Percentiles rank a stretch among this genome's conserved stretches.
Conservation (phyloP, 2,888 invertebrate species). For the Tuberolachnus salignus region DNA sequence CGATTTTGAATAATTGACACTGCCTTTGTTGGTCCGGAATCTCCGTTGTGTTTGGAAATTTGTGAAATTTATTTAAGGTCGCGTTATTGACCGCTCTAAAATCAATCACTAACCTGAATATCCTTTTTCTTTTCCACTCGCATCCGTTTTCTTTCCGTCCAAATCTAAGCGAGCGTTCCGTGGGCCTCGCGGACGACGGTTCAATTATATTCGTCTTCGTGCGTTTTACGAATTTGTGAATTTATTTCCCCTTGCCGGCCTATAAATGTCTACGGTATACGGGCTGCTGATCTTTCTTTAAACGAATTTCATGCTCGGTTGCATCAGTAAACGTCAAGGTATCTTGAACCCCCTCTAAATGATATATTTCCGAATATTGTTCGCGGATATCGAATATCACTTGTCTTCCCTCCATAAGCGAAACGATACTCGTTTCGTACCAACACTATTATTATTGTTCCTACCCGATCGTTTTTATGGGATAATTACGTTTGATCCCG, state of each 20-base stretch:
- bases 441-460: neutral
- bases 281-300: neutral
- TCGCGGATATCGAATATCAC: neutral
- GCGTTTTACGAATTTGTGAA: neutral
- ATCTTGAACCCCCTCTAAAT: neutral
- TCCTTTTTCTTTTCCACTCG: slow-evolving; percentile 34
- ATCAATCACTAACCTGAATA: slow-evolving; percentile 20
- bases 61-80: too few relatives aligned
- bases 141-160: neutral
- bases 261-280: slow-evolving; percentile 59
- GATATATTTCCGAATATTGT: slow-evolving; percentile 5
- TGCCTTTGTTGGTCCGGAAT: neutral
- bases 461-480: too few relatives aligned
- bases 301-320: neutral
- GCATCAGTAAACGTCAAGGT: too few relatives aligned
- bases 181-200: neutral
- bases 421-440: neutral
- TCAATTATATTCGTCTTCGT: slow-evolving; percentile 1
- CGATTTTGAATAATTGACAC: neutral
- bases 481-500: neutral
- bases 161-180: slow-evolving; percentile 12
- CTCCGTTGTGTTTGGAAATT: slow-evolving; percentile 2
- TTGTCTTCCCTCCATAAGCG: neutral
- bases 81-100: slow-evolving; percentile 43
- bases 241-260: slow-evolving; percentile 59